Evolutionary conservation across 2,888 invertebrate genomes (phyloP), one percentile per base, ranked within the genome.

Genomic region (Exephanes ischioxanthus): DNA sequence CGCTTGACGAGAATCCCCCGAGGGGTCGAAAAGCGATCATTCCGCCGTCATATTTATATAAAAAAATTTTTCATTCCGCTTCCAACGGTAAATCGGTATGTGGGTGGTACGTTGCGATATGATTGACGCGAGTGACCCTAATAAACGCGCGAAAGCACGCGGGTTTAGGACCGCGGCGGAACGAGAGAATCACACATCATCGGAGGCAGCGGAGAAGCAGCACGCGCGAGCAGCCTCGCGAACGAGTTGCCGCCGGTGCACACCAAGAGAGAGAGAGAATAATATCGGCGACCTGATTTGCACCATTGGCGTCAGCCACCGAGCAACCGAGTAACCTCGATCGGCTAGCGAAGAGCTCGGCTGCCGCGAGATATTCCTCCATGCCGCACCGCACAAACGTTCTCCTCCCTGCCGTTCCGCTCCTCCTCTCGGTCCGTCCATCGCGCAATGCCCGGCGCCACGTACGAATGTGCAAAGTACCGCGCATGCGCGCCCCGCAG

Each of bases 221-320:
- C 76, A 70, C 83, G 71, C 83, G 73, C 66, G 33, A 22, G 37
- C 45, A 51, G 19, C 51, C 51, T 33, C 63, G 26, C 11, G 45
- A 66, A 67, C 80, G 72, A 75, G 75, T 63, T 16, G 75, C 79
- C 79, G 58, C 71, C 76, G 77, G 77, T 81, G 84, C 72, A 45
- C 45, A 45, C 14, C 45, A n/a, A n/a, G 11, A 14, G 45, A 84
- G 80, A 86, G 86, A 82, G 87, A 89, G 88, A 89, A 90, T 91
- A 90, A 91, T 89, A 89, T 73, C 85, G 86, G 86, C 89, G 90
- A 90, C 89, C 91, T 88, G 91, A 89, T 91, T 91, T 88, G 89
- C 88, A 89, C 89, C 87, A 90, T 91, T 89, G 89, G 89, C 89
- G 90, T 91, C 89, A 87, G 87, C 87, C 87, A 85, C 66, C 84